phyloP scores from a whole-genome alignment of 2,888 invertebrate genomes.

The Fragum fragum region DNA sequence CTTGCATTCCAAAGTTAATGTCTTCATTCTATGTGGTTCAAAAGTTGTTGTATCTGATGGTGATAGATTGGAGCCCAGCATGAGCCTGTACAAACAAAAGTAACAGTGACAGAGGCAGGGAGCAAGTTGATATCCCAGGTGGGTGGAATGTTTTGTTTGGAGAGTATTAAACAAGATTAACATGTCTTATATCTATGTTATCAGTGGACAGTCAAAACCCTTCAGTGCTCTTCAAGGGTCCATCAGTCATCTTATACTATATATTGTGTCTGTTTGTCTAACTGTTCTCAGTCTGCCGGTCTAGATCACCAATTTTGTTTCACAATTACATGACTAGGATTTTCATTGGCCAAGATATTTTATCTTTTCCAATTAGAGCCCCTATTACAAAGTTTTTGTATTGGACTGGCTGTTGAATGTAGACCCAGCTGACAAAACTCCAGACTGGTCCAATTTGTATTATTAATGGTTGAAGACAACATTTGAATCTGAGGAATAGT shows the following conservation, averaged over 20 bases:
- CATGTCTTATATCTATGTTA: conserved; percentile 4
- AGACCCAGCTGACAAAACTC: too few relatives aligned
- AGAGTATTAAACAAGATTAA: conserved; percentile 23
- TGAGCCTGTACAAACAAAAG: conserved; percentile 20
- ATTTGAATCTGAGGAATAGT: too few relatives aligned
- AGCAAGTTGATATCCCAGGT: conserved; percentile 14
- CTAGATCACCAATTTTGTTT: too few relatives aligned
- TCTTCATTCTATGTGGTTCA: conserved; percentile 9
- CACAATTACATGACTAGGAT: too few relatives aligned
- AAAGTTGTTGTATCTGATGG: background rate
- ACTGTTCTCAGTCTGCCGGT: too few relatives aligned
- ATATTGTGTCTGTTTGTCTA: too few relatives aligned
- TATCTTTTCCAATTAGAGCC: too few relatives aligned
- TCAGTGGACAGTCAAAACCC: conserved; percentile 1
- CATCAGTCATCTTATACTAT: background rate
- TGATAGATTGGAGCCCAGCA: background rate
- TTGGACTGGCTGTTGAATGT: too few relatives aligned
- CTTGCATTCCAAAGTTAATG: background rate
- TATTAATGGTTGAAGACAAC: too few relatives aligned
- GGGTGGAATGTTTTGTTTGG: conserved; percentile 34
- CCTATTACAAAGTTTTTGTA: too few relatives aligned
- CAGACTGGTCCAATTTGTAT: too few relatives aligned
- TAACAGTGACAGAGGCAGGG: background rate
- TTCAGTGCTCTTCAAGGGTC: background rate
- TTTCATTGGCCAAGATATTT: too few relatives aligned